Conservation (phyloP, 2,888 invertebrate species). For the Cheilosia vernalis region DNA sequence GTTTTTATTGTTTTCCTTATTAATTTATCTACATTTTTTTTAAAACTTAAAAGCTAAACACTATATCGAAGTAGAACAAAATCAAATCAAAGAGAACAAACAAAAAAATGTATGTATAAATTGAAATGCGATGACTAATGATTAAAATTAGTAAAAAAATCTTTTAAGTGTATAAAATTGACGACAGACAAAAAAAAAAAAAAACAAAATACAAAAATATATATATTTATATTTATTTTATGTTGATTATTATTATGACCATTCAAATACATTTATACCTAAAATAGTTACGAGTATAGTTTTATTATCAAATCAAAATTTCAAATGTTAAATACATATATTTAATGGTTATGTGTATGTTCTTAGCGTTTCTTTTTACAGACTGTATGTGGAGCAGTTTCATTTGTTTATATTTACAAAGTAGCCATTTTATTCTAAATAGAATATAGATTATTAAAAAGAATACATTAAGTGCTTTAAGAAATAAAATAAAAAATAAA, state of each 20-base stretch:
- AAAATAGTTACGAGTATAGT: slow-evolving; percentile 11
- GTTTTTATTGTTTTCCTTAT: slow-evolving; percentile 44
- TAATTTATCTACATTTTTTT: slow-evolving; percentile 64
- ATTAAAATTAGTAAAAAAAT: slow-evolving; percentile 35
- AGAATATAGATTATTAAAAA: slow-evolving; percentile 23
- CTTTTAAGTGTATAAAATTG: slow-evolving; percentile 11
- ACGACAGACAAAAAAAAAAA: slow-evolving; percentile 30
- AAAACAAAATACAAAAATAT: slow-evolving; percentile 61
- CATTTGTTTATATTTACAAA: slow-evolving; percentile 39
- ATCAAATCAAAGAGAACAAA: slow-evolving; percentile 35
- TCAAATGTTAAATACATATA: slow-evolving; percentile 14
- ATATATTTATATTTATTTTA: slow-evolving; percentile 40
- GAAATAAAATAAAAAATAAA: slow-evolving; percentile 44
- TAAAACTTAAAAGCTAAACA: slow-evolving; percentile 68
- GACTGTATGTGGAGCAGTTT: slow-evolving; percentile 19
- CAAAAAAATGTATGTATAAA: slow-evolving; percentile 27
- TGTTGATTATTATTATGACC: slow-evolving; percentile 43
- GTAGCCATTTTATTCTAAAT: slow-evolving; percentile 27
- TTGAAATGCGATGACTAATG: slow-evolving; percentile 62
- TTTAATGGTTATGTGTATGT: slow-evolving; percentile 32
- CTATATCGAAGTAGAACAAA: slow-evolving; percentile 34
- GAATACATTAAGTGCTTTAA: slow-evolving; percentile 23
- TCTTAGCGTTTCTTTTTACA: slow-evolving; percentile 31
- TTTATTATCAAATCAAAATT: neutral
- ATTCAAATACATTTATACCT: slow-evolving; percentile 43